phyloP scores from a whole-genome alignment of 2,113 vertebrate genomes.

The Aegotheles bennettii region DNA sequence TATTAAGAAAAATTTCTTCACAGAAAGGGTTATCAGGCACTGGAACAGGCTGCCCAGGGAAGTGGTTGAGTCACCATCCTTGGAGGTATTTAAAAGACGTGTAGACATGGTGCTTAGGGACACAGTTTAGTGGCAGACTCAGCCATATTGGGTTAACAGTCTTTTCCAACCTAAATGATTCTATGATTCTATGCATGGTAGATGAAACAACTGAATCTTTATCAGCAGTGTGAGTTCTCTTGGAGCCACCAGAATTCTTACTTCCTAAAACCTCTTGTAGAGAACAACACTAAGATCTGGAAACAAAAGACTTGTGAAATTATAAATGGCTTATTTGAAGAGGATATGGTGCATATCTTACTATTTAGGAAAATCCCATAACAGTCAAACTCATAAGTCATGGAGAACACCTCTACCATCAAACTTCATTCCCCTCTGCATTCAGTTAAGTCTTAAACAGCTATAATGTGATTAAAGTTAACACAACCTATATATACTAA shows the following conservation, averaged over 20 bases:
- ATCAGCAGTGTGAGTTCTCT: neutral
- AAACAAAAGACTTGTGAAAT: neutral
- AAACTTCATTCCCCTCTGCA: neutral
- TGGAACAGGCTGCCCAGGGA: too few species aligned
- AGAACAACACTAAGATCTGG: neutral
- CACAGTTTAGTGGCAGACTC: too few species aligned
- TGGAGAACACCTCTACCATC: neutral
- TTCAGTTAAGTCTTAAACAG: neutral
- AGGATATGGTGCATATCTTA: neutral
- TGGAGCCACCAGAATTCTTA: neutral
- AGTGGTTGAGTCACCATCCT: too few species aligned
- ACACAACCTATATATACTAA: neutral
- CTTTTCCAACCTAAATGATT: neutral
- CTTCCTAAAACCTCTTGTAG: neutral
- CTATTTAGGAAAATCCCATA: neutral
- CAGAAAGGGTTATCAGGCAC: too few species aligned
- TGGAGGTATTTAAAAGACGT: too few species aligned
- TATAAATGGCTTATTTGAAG: neutral
- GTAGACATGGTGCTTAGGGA: too few species aligned
- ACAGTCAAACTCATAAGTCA: neutral
- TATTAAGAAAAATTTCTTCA: too few species aligned
- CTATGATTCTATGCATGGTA: neutral
- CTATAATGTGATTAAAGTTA: neutral
- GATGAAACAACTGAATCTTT: neutral
- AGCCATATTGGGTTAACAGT: neutral